Conservation (phyloP, 2,797 vertebrate species). For the Phoxinus dragarum region DNA sequence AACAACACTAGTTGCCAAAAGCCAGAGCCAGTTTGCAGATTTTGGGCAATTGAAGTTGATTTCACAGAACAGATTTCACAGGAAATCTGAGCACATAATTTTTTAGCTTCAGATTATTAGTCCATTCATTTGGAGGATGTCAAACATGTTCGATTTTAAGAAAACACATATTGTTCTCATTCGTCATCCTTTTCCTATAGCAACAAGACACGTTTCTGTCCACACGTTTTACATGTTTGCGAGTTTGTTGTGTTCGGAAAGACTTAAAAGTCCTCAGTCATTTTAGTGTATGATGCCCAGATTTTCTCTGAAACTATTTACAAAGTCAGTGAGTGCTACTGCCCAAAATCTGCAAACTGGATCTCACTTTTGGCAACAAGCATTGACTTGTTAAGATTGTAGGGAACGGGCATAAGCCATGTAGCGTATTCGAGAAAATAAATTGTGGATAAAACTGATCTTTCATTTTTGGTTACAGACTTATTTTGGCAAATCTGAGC, state of each 20-base stretch:
- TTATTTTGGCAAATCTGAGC: background rate
- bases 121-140: background rate
- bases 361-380: background rate
- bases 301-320: background rate
- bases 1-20: background rate
- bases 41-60: background rate
- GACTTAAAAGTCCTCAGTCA: background rate
- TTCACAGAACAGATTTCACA: background rate
- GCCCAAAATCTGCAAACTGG: background rate
- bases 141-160: background rate
- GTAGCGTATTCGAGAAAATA: background rate
- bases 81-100: background rate
- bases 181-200: background rate
- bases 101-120: background rate
- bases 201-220: background rate
- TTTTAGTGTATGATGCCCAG: background rate
- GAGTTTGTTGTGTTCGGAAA: background rate
- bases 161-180: background rate
- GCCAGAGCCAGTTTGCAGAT: background rate
- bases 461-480: background rate
- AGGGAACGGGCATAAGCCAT: too few relatives aligned
- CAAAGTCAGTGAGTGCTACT: background rate
- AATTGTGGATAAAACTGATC: background rate
- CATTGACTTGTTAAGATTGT: background rate
- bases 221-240: background rate